Percentiles rank a stretch among this genome's conserved stretches.
Conservation (phyloP, 2,888 invertebrate species). For the Argyresthia albistria region DNA sequence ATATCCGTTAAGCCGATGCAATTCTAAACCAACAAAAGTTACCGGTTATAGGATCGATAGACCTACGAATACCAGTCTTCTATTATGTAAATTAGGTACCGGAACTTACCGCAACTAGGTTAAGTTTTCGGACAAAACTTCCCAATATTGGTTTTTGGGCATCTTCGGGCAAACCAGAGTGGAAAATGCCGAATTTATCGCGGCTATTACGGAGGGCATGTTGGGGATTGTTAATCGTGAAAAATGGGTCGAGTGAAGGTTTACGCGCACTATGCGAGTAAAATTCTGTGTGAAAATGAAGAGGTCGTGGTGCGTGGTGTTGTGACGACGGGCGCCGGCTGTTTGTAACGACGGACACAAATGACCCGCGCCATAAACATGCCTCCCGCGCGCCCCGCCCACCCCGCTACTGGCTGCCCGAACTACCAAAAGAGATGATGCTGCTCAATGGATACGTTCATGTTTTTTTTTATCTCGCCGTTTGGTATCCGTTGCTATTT, state of each 20-base stretch:
- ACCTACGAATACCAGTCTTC: conserved; percentile 48
- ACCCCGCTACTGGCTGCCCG: conserved; percentile 8
- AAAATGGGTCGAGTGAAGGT: conserved; percentile 6
- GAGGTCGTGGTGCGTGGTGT: conserved; percentile 36
- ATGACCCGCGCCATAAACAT: conserved; percentile 45
- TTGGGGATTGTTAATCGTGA: conserved; percentile 5
- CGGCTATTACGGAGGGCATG: not conserved
- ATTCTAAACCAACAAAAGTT: conserved; percentile 67
- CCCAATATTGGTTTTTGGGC: conserved; percentile 30
- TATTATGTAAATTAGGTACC: conserved; percentile 70
- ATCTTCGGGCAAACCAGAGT: not conserved
- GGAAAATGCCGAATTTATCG: conserved; percentile 1
- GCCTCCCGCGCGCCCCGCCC: conserved; percentile 20
- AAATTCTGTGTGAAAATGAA: conserved; percentile 44
- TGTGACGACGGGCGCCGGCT: conserved; percentile 29
- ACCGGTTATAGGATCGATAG: conserved; percentile 56
- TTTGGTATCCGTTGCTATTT: too few species aligned
- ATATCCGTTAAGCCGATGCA: conserved; percentile 68
- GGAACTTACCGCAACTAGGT: conserved; percentile 54
- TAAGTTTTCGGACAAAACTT: conserved; percentile 58
- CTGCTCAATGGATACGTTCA: too few species aligned
- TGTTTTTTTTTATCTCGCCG: too few species aligned
- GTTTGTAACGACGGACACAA: conserved; percentile 41
- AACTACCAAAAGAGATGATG: too few species aligned
- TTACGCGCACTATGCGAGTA: conserved; percentile 10